phyloP scores from a whole-genome alignment of 2,113 vertebrate genomes.

The Ceratotherium simum region DNA sequence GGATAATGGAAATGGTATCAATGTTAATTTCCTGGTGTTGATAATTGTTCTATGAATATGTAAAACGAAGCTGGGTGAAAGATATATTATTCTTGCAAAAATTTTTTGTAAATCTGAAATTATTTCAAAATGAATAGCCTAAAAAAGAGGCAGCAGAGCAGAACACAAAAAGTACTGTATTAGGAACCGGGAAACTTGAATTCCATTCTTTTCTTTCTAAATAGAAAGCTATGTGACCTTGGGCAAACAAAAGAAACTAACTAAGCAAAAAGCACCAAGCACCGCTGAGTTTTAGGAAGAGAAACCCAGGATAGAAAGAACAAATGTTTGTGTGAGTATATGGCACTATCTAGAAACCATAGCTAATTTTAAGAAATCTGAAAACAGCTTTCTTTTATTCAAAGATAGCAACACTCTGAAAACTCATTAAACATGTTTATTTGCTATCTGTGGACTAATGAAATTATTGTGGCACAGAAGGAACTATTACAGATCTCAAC shows the following conservation, averaged over 20 bases:
- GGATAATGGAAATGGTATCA: neutral
- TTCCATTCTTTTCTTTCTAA: neutral
- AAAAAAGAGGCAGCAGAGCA: neutral
- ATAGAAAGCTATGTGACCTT: neutral
- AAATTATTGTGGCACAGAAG: neutral
- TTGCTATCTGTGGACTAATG: constrained; percentile 7
- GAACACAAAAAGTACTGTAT: neutral
- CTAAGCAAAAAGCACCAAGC: neutral
- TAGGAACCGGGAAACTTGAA: neutral
- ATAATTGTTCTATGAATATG: neutral
- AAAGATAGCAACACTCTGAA: constrained; percentile 32
- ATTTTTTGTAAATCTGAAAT: constrained; percentile 18
- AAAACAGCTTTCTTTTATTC: neutral
- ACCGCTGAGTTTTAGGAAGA: neutral
- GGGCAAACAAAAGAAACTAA: neutral
- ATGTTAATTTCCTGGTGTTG: neutral
- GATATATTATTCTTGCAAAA: neutral
- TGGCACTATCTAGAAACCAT: neutral
- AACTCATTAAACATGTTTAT: neutral
- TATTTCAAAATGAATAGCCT: constrained; percentile 7
- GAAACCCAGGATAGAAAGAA: neutral
- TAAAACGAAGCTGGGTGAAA: neutral
- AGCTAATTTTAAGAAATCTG: neutral
- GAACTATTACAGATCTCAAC: neutral
- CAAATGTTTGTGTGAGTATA: neutral